Evolutionary conservation across 2,888 invertebrate species (phyloP).

Genomic region (Lutraria lutraria): DNA sequence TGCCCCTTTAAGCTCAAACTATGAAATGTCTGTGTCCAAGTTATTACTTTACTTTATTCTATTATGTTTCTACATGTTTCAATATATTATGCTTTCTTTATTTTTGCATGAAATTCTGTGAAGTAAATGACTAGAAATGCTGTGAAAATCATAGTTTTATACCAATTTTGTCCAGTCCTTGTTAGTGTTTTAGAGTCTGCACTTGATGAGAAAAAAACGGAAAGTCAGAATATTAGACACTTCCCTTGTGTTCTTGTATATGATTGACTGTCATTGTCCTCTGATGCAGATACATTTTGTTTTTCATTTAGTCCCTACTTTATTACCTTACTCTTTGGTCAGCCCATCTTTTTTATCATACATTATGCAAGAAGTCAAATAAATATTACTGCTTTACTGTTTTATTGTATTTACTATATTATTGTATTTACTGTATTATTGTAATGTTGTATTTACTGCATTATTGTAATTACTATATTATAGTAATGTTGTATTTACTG

Average conservation of each 20-base stretch:
- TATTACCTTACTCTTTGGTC: neutral
- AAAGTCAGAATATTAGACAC: slow-evolving; percentile 29
- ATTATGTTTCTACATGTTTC: no score
- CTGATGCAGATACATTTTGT: slow-evolving; percentile 41
- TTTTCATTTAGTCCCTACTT: neutral
- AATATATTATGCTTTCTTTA: neutral
- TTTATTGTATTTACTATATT: no score
- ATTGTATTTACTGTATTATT: no score
- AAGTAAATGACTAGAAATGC: slow-evolving; percentile 17
- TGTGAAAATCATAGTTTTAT: slow-evolving; percentile 37
- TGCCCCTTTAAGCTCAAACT: no score
- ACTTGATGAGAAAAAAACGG: slow-evolving; percentile 44
- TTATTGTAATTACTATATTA: no score
- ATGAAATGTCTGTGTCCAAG: no score
- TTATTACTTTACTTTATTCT: no score
- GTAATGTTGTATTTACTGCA: no score
- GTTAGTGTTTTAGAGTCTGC: slow-evolving; percentile 26
- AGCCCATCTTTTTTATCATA: no score
- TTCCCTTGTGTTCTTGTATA: neutral
- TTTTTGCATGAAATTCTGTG: slow-evolving; percentile 18
- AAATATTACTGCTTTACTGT: no score
- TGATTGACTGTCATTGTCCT: slow-evolving; percentile 33
- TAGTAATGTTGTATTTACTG: no score
- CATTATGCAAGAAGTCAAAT: no score
- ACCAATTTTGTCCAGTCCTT: neutral